Evolutionary conservation across 2,797 vertebrate genomes (phyloP).

Genomic region (Vespertilio murinus): DNA sequence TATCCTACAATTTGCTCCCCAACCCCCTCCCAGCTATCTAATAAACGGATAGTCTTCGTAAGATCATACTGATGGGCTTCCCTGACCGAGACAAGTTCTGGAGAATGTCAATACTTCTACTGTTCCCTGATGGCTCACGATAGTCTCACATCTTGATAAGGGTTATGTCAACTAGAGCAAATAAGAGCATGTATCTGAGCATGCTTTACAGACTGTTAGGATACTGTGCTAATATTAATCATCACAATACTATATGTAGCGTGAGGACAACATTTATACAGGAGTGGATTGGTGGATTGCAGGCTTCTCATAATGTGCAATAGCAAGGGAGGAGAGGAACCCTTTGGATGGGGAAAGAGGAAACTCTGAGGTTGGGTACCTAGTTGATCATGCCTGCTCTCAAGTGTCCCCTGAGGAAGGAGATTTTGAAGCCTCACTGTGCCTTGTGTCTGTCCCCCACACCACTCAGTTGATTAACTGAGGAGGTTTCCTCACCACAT

Average conservation of each 20-base stretch:
- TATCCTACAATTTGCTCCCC: neutral
- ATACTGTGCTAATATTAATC: neutral
- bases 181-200: neutral
- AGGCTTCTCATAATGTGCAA: neutral
- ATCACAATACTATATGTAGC: neutral
- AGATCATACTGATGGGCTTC: neutral
- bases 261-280: neutral
- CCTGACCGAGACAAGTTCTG: neutral
- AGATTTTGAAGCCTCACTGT: neutral
- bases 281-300: neutral
- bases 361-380: neutral
- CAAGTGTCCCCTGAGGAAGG: neutral
- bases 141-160: neutral
- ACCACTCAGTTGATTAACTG: neutral
- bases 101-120: neutral
- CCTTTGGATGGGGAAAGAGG: neutral
- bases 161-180: neutral
- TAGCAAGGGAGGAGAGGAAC: neutral
- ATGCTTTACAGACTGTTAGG: neutral
- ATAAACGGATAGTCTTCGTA: neutral
- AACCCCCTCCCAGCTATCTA: neutral
- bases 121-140: neutral
- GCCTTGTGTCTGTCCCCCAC: neutral
- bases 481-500: neutral
- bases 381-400: neutral